Evolutionary conservation across 1,140 invertebrate genomes (phyloP).

Genomic region (Galleria mellonella): DNA sequence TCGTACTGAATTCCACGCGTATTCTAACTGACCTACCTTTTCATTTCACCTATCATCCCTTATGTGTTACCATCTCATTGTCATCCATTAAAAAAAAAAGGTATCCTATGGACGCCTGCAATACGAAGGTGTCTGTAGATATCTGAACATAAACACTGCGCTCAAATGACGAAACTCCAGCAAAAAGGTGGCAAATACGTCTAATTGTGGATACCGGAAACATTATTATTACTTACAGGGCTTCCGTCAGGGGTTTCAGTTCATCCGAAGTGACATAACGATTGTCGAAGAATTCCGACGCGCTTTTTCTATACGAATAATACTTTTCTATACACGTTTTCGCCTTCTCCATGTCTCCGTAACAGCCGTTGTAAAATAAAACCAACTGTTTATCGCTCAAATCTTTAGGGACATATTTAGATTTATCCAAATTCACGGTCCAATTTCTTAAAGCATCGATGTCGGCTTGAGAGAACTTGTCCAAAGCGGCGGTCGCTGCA

Average conservation of each 20-base stretch:
- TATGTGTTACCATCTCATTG: no score
- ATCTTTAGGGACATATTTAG: constrained; percentile 67
- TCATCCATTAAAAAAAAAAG: no score
- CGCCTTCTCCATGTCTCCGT: constrained; percentile 71
- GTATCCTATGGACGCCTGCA: no score
- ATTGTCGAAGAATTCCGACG: constrained; percentile 77
- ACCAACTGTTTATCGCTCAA: constrained; percentile 72
- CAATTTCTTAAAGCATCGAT: constrained; percentile 48
- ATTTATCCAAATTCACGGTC: constrained; percentile 57
- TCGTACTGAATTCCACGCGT: no score
- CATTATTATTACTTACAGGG: constrained; percentile 59
- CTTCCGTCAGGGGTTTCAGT: constrained; percentile 47
- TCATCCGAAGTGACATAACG: constrained; percentile 56
- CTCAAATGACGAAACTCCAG: no score
- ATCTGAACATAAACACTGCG: no score
- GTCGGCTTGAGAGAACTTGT: constrained; percentile 53
- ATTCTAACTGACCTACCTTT: no score
- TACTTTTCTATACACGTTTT: constrained; percentile 77
- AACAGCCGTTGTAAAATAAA: constrained; percentile 77
- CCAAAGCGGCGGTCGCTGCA: constrained; percentile 38
- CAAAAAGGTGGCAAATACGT: no score
- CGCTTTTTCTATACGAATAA: constrained; percentile 73
- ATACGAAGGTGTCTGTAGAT: no score
- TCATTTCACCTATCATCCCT: no score
- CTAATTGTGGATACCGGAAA: constrained; percentile 6